A percentile compares a stretch with the other conserved stretches of the same genome.
phyloP scores from a whole-genome alignment of 1,140 invertebrate genomes.

The Diuraphis noxia region DNA sequence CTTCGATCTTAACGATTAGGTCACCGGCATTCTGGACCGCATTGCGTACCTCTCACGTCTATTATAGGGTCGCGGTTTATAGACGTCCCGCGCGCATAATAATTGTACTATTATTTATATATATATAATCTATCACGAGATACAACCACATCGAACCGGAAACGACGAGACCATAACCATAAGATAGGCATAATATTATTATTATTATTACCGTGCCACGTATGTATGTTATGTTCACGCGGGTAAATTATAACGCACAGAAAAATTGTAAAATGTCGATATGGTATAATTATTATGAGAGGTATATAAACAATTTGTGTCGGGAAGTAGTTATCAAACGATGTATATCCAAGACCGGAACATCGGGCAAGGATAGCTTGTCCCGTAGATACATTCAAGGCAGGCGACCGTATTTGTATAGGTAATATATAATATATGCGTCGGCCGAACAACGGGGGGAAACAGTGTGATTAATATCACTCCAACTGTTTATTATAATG shows the following conservation, averaged over 20 bases:
- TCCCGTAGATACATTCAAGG: conserved; percentile 29
- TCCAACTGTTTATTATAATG: background rate
- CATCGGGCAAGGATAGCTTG: conserved; percentile 35
- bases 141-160: background rate
- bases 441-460: background rate
- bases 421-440: background rate
- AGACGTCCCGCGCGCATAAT: background rate
- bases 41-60: background rate
- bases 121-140: no score
- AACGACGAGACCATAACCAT: background rate
- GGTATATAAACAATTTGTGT: background rate
- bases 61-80: background rate
- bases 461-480: background rate
- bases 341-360: background rate
- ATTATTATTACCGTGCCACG: background rate
- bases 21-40: background rate
- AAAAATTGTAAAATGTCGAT: background rate
- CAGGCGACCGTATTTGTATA: conserved; percentile 18
- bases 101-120: no score
- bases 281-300: background rate
- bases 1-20: background rate
- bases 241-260: background rate
- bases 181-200: background rate
- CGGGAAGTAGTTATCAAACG: conserved; percentile 33
- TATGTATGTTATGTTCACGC: background rate